Base-by-base conservation (phyloP, 2,888 invertebrate species). In the Noctuana brunneofusca region DNA sequence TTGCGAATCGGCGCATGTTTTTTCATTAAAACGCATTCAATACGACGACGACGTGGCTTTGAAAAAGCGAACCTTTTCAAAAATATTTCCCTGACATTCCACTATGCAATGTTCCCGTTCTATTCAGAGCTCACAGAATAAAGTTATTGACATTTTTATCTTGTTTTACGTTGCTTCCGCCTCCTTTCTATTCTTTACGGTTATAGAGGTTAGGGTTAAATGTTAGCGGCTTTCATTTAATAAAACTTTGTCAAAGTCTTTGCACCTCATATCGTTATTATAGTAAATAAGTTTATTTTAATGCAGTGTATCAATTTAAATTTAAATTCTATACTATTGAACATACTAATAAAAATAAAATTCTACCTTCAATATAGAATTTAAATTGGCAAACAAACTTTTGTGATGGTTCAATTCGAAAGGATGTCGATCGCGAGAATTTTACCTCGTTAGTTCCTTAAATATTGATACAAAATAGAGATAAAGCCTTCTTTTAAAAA, bases 11-110 rank as follows among this genome's bases (percentile, higher is more conserved):
- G 89, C 84, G 89, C 88, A 88, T 90, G 89, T 89, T 90, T 90
- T 91, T 91, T 90, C 90, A 90, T 90, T 90, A 90, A 90, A 91
- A 89, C 89, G 86, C 88, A 91, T 91, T 91, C 89, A 91, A 90
- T 90, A 87, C 88, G 83, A 86, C 88, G 84, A 84, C 86, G 88
- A 88, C 86, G 87, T 80, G 78, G 89, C 89, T 89, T 89, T 89
- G 80, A 86, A 90, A 87, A 79, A 79, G 86, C 81, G 83, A 80
- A 86, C 86, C 87, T 87, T 90, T 90, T 87, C 81, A 89, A 87
- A 88, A 89, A 87, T 86, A 85, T 86, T 84, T 84, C 77, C 82
- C 84, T 86, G 89, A 87, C 87, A 84, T 88, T 84, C 84, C 80
- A 78, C 81, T 85, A 75, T 75, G 78, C 80, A 75, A 73, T 79